phyloP scores from a whole-genome alignment of 2,113 vertebrate species.

The Malurus elegans region DNA sequence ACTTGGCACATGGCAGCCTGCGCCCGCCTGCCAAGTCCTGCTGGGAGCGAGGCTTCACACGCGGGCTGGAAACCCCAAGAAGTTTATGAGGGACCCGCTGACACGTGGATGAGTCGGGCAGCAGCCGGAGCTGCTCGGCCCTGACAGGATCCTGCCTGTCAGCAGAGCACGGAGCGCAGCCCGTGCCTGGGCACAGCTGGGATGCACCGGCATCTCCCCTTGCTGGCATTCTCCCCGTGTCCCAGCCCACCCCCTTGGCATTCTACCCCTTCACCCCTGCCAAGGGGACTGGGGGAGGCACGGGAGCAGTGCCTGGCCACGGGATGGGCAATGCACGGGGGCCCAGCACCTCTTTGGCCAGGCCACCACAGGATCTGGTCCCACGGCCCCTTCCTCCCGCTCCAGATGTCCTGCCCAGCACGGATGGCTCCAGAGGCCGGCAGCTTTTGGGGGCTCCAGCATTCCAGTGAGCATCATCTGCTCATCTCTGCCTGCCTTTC shows the following conservation, averaged over 20 bases:
- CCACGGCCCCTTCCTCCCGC: accelerated
- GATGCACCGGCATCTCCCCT: neutral
- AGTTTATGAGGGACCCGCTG: neutral
- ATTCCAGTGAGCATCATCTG: neutral
- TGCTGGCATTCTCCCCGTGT: accelerated
- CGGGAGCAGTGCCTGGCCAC: accelerated
- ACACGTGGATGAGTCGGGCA: neutral
- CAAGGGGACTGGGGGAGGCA: accelerated
- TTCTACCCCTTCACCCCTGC: accelerated
- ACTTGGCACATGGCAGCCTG: neutral
- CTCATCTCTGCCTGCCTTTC: neutral
- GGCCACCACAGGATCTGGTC: neutral
- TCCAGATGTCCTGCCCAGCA: neutral
- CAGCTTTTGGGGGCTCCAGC: neutral
- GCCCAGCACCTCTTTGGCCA: neutral
- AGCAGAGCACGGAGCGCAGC: neutral
- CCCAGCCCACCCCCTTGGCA: neutral
- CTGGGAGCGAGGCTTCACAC: neutral
- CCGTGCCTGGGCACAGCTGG: neutral
- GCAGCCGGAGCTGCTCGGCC: neutral
- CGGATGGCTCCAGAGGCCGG: accelerated
- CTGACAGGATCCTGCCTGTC: neutral
- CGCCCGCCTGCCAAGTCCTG: neutral
- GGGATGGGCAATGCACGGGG: accelerated
- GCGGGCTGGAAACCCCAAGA: neutral